phyloP scores from a whole-genome alignment of 1,140 invertebrate species.

The Ceratina australensis region DNA sequence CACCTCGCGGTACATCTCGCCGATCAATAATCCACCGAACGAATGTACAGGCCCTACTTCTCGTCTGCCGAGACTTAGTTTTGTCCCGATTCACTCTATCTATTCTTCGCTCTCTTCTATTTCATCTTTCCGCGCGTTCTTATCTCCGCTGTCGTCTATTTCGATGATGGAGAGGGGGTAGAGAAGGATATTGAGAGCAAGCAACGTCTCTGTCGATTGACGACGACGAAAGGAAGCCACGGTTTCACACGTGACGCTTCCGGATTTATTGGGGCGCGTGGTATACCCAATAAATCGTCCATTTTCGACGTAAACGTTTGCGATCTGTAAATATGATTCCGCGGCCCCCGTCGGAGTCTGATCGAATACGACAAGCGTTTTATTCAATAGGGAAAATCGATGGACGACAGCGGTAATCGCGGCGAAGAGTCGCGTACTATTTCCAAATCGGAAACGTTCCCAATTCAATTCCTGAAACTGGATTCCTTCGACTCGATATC shows the following conservation, averaged over 20 bases:
- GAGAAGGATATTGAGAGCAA: neutral
- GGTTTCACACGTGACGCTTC: slow-evolving; percentile 33
- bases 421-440: neutral
- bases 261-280: slow-evolving; percentile 30
- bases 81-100: neutral
- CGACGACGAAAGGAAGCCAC: slow-evolving; percentile 31
- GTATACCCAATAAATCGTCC: slow-evolving; percentile 54
- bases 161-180: neutral
- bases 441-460: slow-evolving; percentile 1
- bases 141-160: neutral
- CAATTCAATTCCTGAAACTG: neutral
- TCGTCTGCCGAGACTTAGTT: neutral
- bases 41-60: neutral
- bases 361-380: slow-evolving; percentile 32
- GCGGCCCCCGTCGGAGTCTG: neutral
- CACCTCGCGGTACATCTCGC: too few relatives aligned
- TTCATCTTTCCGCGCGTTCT: neutral
- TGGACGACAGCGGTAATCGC: slow-evolving; percentile 29
- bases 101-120: neutral
- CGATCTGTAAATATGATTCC: slow-evolving; percentile 46
- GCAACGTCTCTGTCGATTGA: neutral
- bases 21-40: slow-evolving; percentile 14
- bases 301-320: slow-evolving; percentile 28
- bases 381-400: slow-evolving; percentile 31
- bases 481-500: neutral